These are phyloP conservation scores for Callipepla squamata DNA, from an alignment of 2,113 vertebrate species.

Conservation along the genomic window DNA sequence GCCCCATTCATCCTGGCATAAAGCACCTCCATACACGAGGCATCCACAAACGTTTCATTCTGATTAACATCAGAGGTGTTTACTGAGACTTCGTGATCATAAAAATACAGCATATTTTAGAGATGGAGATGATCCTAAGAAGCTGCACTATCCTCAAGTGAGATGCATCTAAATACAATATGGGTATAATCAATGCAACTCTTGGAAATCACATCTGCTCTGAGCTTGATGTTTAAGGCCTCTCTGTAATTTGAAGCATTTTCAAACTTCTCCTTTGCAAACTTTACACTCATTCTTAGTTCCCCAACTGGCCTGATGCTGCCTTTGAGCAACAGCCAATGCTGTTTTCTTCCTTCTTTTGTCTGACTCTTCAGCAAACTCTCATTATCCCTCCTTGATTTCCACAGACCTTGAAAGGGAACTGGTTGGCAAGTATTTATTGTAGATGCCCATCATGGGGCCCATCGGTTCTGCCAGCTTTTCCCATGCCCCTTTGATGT, in stretches of 20 bases:
- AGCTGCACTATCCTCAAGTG: background rate
- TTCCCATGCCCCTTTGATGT: conserved; percentile 6
- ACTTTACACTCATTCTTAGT: background rate
- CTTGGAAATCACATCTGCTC: background rate
- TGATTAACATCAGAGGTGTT: background rate
- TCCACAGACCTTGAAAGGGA: conserved; percentile 43
- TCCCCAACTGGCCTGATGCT: background rate
- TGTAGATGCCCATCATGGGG: conserved; percentile 39
- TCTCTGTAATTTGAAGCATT: background rate
- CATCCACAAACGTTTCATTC: background rate
- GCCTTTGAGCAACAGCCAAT: background rate
- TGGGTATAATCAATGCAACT: background rate
- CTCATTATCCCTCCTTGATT: conserved; percentile 8
- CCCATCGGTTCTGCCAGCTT: background rate
- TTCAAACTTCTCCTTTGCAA: conserved; percentile 9
- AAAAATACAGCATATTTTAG: background rate
- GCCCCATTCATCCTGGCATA: no score
- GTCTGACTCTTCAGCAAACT: conserved; percentile 11
- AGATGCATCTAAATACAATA: background rate
- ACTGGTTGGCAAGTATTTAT: conserved; percentile 20
- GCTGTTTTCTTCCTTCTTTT: background rate
- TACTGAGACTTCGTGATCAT: background rate
- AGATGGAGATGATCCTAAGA: background rate
- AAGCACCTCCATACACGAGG: no score
- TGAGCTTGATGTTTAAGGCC: background rate